Evolutionary conservation across 2,113 vertebrate species (phyloP).

Genomic region (Lynx canadensis): DNA sequence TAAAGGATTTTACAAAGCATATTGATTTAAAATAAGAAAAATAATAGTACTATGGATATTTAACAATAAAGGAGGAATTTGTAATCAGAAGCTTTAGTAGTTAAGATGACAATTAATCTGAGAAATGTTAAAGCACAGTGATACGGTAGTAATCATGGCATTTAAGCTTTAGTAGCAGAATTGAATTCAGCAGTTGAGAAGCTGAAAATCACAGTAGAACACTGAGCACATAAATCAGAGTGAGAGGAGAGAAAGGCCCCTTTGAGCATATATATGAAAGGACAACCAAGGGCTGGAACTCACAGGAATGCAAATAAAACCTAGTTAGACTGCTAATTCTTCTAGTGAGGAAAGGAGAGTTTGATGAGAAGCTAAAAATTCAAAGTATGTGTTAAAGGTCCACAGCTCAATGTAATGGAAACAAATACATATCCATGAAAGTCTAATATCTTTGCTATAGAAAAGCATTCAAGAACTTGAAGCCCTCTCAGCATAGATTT

Average conservation of each 20-base stretch:
- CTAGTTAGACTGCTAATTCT: not conserved
- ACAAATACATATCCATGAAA: not conserved
- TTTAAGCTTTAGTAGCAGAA: not conserved
- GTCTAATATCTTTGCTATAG: not conserved
- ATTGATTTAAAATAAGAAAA: conserved; percentile 55
- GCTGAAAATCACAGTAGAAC: not conserved
- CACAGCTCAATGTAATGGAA: not conserved
- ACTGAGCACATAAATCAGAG: not conserved
- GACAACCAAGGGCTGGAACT: not conserved
- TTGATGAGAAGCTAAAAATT: not conserved
- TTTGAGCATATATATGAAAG: not conserved
- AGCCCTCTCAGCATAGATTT: not conserved
- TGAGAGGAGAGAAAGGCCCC: not conserved
- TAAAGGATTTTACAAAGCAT: conserved; percentile 41
- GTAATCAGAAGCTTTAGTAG: conserved; percentile 42
- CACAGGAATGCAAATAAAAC: not conserved
- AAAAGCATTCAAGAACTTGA: not conserved
- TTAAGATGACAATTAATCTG: conserved; percentile 35
- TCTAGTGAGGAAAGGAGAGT: not conserved
- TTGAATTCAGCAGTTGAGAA: not conserved
- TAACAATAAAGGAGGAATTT: conserved; percentile 63
- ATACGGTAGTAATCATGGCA: not conserved
- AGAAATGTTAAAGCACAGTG: conserved; percentile 40
- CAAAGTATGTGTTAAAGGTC: not conserved
- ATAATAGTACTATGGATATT: conserved; percentile 52